Evolutionary conservation across 2,797 vertebrate species (phyloP), one percentile per base, ranked within the genome.

Genomic region (Cacajao melanocephalus): DNA sequence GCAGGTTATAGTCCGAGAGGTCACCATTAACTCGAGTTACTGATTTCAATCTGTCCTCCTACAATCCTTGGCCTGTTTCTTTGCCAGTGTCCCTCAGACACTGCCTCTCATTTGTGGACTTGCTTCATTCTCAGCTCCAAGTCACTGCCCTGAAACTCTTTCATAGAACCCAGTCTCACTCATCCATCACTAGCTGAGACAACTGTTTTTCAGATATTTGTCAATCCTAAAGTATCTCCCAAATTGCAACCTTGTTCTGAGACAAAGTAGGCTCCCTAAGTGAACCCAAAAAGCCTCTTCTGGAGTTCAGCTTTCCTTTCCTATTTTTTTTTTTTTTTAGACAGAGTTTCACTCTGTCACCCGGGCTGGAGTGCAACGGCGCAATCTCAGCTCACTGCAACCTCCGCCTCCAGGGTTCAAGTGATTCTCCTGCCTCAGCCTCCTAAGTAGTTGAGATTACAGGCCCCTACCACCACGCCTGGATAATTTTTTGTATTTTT

Each of bases 221-320:
- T 61, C 30, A 52, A 46, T 46, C 26, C 79, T 82, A 36, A 82
- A 41, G 12, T 46, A 93, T 85, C 57, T 75, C 8, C 44, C 14
- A 26, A 10, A 76, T 36, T 92, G 30, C 12, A 78, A 50, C 41
- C 7, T 90, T 67, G 41, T 70, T 82, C 33, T 79, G 44, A 92
- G 36, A 94, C 41, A 82, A 64, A 92, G 28, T 17, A 67, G 73
- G 24, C n/a, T 93, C 41, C 20, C 33, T 15, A 82, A 39, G 15
- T 52, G 50, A 70, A 61, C 24, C 58, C 14, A n/a, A 36, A 78
- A 61, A 87, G 30, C 26, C 33, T 75, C 22, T 84, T 76, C 39
- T 82, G 67, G 57, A 72, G 39, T 95, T 95, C 48, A 85, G 46
- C n/a, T 75, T 89, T 93, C 58, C 15, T 67, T 67, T 67, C 33